Conservation (phyloP, 2,888 invertebrate species). For the Pheosia tremula region DNA sequence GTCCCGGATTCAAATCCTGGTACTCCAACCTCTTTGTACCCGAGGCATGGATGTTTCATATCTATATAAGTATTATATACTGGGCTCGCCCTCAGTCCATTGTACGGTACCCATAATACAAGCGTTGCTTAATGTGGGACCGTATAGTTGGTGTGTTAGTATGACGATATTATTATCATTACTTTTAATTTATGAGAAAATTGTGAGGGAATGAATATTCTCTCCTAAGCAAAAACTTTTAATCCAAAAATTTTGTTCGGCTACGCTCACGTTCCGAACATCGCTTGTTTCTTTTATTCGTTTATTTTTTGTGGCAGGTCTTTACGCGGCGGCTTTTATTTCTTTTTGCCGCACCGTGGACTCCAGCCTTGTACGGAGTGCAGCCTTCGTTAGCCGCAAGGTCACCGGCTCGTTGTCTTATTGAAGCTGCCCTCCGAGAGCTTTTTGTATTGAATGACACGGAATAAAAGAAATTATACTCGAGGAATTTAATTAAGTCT, state of each 20-base stretch:
- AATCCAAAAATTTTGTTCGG: conserved; percentile 51
- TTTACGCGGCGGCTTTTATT: conserved; percentile 66
- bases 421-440: conserved; percentile 38
- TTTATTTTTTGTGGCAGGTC: conserved; percentile 79
- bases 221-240: conserved; percentile 38
- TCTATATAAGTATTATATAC: too few relatives aligned
- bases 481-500: not conserved
- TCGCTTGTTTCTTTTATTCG: conserved; percentile 59
- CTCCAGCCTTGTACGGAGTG: conserved; percentile 65
- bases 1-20: too few relatives aligned
- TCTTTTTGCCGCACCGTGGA: conserved; percentile 59
- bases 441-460: conserved; percentile 33
- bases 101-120: too few relatives aligned
- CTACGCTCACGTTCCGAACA: conserved; percentile 62
- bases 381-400: conserved; percentile 82
- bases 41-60: too few relatives aligned
- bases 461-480: conserved; percentile 1
- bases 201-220: not conserved
- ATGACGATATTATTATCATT: too few relatives aligned
- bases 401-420: conserved; percentile 65
- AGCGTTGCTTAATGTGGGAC: too few relatives aligned
- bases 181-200: not conserved
- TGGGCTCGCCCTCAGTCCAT: too few relatives aligned
- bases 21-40: too few relatives aligned
- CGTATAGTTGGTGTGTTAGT: too few relatives aligned